Conservation (phyloP, 2,888 invertebrate species). For the Parthenolecanium corni region DNA sequence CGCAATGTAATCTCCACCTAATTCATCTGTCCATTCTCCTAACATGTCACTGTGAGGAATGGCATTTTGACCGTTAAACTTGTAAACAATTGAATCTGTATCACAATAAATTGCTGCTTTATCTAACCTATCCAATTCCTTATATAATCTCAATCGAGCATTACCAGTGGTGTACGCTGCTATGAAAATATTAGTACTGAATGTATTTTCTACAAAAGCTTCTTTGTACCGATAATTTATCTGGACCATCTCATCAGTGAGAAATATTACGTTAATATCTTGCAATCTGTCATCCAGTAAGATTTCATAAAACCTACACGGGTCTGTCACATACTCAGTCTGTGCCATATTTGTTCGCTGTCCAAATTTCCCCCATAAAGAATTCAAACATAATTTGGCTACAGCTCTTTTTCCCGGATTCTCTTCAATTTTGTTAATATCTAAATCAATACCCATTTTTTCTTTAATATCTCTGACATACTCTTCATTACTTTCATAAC, state of each 20-base stretch:
- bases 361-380: conserved; percentile 35
- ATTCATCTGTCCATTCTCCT: too few species aligned
- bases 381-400: too few species aligned
- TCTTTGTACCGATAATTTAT: conserved; percentile 14
- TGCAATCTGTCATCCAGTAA: background rate
- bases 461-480: background rate
- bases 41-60: background rate
- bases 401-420: conserved; percentile 34
- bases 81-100: conserved; percentile 3
- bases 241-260: conserved; percentile 13
- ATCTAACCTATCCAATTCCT: background rate
- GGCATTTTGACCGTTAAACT: background rate
- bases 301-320: conserved; percentile 13
- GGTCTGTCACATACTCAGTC: conserved; percentile 36
- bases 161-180: conserved; percentile 8
- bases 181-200: conserved; percentile 15
- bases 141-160: conserved; percentile 17
- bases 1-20: conserved; percentile 3
- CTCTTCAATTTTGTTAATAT: conserved; percentile 30
- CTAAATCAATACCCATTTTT: conserved; percentile 31
- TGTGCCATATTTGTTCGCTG: conserved; percentile 34
- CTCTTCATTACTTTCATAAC: conserved; percentile 30
- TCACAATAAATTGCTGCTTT: conserved; percentile 2
- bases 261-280: background rate
- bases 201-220: background rate